Conservation (phyloP, 2,113 vertebrate genomes). For the Elephantulus edwardii region DNA sequence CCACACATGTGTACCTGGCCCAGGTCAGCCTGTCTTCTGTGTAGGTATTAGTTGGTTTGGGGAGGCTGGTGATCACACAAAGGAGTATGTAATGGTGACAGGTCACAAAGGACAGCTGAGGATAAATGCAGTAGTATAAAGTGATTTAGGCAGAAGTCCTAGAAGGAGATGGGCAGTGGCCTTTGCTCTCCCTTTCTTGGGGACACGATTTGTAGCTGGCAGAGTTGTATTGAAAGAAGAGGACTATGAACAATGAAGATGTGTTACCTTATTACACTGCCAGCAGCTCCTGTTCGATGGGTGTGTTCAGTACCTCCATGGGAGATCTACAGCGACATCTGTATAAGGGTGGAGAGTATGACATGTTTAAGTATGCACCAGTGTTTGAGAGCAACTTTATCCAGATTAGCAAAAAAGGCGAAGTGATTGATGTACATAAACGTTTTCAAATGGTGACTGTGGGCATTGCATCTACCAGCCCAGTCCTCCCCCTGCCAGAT, state of each 20-base stretch:
- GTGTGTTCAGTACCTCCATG: constrained; percentile 72
- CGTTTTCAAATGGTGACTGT: constrained; percentile 73
- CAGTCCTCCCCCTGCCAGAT: constrained; percentile 63
- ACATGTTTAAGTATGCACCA: constrained; percentile 75
- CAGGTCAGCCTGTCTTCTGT: not conserved
- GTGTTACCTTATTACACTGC: constrained; percentile 70
- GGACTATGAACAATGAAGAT: constrained; percentile 43
- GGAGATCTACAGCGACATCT: constrained; percentile 79
- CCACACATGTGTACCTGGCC: not conserved
- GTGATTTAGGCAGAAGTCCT: constrained; percentile 47
- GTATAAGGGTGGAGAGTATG: constrained; percentile 76
- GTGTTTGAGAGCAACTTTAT: constrained; percentile 82
- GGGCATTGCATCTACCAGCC: constrained; percentile 76
- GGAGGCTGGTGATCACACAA: constrained; percentile 30
- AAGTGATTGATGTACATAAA: constrained; percentile 79
- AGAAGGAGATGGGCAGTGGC: constrained; percentile 60
- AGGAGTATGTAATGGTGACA: constrained; percentile 54
- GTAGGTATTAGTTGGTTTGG: not conserved
- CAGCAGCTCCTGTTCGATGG: constrained; percentile 54
- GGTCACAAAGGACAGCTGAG: constrained; percentile 72
- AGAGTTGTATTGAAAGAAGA: constrained; percentile 26
- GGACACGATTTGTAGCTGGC: constrained; percentile 15
- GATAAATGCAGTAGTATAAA: not conserved
- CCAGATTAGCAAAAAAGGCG: constrained; percentile 80
- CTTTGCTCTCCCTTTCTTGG: constrained; percentile 55